phyloP scores from a whole-genome alignment of 2,113 vertebrate species.

The Puntigrus tetrazona region DNA sequence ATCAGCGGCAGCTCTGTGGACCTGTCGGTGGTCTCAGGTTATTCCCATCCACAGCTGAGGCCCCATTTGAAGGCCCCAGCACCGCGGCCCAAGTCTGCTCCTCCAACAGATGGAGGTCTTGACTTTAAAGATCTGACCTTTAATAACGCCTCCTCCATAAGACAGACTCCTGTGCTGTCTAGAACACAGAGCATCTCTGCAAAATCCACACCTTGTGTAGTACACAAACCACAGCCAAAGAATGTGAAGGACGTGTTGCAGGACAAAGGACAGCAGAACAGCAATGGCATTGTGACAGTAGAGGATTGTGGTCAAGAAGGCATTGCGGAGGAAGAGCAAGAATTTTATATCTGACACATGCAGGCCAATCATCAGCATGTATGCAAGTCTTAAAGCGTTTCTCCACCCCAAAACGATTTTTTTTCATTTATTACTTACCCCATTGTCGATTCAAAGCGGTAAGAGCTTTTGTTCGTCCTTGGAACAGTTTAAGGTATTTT shows the following conservation, averaged over 20 bases:
- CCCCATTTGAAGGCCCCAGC: slow-evolving; percentile 49
- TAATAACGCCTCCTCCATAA: slow-evolving; percentile 45
- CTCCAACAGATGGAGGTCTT: slow-evolving; percentile 55
- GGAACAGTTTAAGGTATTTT: no score
- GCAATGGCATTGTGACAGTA: neutral
- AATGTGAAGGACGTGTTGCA: neutral
- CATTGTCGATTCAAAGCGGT: no score
- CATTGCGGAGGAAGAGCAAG: slow-evolving; percentile 69
- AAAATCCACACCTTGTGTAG: neutral
- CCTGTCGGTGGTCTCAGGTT: slow-evolving; percentile 87
- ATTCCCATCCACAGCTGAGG: slow-evolving; percentile 64
- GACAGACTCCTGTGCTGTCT: slow-evolving; percentile 51
- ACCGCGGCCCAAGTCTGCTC: slow-evolving; percentile 64
- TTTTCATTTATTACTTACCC: no score
- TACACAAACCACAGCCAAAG: slow-evolving; percentile 26
- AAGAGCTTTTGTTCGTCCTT: no score
- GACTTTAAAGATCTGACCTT: slow-evolving; percentile 49
- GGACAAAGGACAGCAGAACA: neutral
- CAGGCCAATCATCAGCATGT: neutral
- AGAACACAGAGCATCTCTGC: slow-evolving; percentile 48
- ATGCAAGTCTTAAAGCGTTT: neutral
- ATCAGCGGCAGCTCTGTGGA: slow-evolving; percentile 77
- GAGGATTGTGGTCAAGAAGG: slow-evolving; percentile 25
- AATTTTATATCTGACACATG: slow-evolving; percentile 82
- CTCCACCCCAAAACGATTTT: no score